Conservation (phyloP, 2,888 invertebrate species). For the Agrotis clavis region DNA sequence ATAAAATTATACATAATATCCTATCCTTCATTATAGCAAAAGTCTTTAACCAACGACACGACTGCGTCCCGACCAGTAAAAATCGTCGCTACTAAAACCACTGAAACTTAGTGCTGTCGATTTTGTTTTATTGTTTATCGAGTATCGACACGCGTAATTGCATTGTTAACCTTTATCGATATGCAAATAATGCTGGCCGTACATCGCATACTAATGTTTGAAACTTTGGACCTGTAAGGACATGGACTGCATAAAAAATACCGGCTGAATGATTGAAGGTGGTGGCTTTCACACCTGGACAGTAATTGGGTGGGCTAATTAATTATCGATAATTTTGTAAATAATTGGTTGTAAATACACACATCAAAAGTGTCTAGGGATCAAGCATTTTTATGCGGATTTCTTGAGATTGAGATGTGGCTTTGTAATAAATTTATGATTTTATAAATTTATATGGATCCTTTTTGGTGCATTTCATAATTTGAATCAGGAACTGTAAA, state of each 20-base stretch:
- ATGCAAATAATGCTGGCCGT: conserved; percentile 70
- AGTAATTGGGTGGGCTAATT: conserved; percentile 49
- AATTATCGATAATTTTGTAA: conserved; percentile 37
- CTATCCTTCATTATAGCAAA: background rate
- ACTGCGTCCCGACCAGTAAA: conserved; percentile 20
- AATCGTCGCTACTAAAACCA: conserved; percentile 48
- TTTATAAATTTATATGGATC: too few species aligned
- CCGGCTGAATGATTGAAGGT: conserved; percentile 27
- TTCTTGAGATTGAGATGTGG: too few species aligned
- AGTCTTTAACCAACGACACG: conserved; percentile 26
- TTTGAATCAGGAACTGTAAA: too few species aligned
- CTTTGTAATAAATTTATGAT: too few species aligned
- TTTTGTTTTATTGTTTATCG: conserved; percentile 74
- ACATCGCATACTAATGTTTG: conserved; percentile 56
- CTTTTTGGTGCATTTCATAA: too few species aligned
- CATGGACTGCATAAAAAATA: conserved; percentile 48
- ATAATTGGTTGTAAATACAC: conserved; percentile 26
- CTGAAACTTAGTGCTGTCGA: conserved; percentile 57
- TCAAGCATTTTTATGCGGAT: too few species aligned
- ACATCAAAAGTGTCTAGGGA: too few species aligned
- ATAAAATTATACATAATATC: background rate
- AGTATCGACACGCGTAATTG: conserved; percentile 75
- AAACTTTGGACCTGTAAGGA: conserved; percentile 36
- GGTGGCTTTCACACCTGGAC: conserved; percentile 46
- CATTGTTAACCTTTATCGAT: conserved; percentile 77